Conservation (phyloP, 2,113 vertebrate genomes). For the Martes martes region DNA sequence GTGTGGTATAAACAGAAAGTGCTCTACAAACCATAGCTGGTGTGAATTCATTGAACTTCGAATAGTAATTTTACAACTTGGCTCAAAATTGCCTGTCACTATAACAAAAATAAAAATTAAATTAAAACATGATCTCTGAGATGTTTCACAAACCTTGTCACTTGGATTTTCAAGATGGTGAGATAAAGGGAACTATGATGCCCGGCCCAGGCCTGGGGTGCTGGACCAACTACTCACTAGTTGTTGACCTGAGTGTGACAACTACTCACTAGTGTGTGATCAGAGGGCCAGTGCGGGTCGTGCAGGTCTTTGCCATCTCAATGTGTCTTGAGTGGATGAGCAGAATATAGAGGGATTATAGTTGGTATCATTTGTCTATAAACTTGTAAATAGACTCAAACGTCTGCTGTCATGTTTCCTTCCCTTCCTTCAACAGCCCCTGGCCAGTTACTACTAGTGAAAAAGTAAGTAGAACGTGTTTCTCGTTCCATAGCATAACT, state of each 20-base stretch:
- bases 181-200: background rate
- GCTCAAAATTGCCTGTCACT: background rate
- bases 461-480: background rate
- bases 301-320: background rate
- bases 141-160: background rate
- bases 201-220: background rate
- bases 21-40: background rate
- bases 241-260: background rate
- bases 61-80: background rate
- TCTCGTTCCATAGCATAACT: fast-evolving
- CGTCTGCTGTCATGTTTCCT: background rate
- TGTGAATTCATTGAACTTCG: background rate
- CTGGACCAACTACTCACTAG: no score
- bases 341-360: background rate
- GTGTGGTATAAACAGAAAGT: background rate
- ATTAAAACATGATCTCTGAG: background rate
- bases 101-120: background rate
- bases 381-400: background rate
- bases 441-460: background rate
- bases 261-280: no score
- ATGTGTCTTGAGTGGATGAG: background rate
- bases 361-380: background rate
- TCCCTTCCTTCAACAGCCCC: background rate
- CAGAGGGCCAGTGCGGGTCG: fast-evolving
- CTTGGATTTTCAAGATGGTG: background rate